These are phyloP conservation scores for Leontocebus nigricollis DNA, from an alignment of 2,797 vertebrate genomes.

Conservation along the genomic window DNA sequence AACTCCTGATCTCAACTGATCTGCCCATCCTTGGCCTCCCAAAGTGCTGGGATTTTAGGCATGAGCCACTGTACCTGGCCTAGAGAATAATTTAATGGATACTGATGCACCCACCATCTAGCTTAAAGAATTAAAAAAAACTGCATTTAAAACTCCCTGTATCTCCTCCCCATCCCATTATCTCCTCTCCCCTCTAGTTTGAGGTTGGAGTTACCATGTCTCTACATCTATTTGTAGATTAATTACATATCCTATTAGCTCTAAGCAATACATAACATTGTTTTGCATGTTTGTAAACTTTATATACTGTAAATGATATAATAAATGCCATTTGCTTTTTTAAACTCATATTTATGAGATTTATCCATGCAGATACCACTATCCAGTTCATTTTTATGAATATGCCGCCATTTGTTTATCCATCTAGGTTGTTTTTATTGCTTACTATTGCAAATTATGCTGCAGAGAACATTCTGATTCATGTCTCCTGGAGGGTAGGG, in stretches of 20 bases:
- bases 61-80: too few species aligned
- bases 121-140: background rate
- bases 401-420: background rate
- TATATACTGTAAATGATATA: background rate
- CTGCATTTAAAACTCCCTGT: background rate
- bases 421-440: background rate
- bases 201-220: background rate
- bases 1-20: too few species aligned
- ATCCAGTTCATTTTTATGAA: background rate
- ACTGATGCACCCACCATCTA: background rate
- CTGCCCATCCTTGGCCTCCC: too few species aligned
- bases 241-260: background rate
- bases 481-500: background rate
- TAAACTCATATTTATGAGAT: background rate
- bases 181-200: background rate
- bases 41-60: too few species aligned
- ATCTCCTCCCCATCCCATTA: background rate
- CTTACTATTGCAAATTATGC: background rate
- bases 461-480: background rate
- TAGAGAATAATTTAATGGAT: conserved; percentile 11
- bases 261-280: background rate
- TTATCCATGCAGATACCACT: background rate
- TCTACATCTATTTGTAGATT: background rate
- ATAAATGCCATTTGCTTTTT: background rate
- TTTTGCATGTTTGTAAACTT: background rate